A percentile compares a stretch with the other conserved stretches of the same genome.
Conservation (phyloP, 2,888 invertebrate genomes). For the Strigamia maritima region DNA sequence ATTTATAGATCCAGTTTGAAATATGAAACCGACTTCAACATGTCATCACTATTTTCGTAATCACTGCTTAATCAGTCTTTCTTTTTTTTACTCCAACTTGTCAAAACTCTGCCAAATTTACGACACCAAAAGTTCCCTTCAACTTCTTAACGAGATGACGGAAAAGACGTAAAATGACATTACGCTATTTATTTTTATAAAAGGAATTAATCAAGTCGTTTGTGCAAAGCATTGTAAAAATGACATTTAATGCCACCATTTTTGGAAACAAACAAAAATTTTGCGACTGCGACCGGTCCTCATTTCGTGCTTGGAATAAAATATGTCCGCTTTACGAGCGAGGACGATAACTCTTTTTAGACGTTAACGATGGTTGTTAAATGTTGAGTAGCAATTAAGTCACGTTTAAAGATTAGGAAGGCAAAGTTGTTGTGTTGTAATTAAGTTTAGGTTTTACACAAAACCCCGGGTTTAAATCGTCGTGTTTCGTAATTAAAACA, state of each 20-base stretch:
- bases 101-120: neutral
- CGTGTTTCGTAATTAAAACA: slow-evolving; percentile 17
- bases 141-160: slow-evolving; percentile 7
- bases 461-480: neutral
- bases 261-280: too few species aligned
- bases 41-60: slow-evolving; percentile 31
- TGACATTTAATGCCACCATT: too few species aligned
- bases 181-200: neutral
- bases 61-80: slow-evolving; percentile 16
- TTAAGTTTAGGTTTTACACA: slow-evolving; percentile 10
- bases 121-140: neutral
- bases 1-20: slow-evolving; percentile 28
- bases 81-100: neutral
- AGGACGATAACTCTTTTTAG: neutral
- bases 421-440: slow-evolving; percentile 12
- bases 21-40: neutral
- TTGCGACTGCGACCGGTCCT: neutral
- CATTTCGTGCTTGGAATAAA: slow-evolving; percentile 7
- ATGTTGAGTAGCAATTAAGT: slow-evolving; percentile 15
- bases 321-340: neutral
- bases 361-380: slow-evolving; percentile 7
- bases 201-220: neutral
- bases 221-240: neutral
- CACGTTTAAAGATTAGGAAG: neutral
- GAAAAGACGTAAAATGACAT: neutral